Percentiles rank a stretch among this genome's conserved stretches.
These are phyloP conservation scores for Aphrophora alni DNA, from an alignment of 2,888 invertebrate genomes.

Conservation along the genomic window DNA sequence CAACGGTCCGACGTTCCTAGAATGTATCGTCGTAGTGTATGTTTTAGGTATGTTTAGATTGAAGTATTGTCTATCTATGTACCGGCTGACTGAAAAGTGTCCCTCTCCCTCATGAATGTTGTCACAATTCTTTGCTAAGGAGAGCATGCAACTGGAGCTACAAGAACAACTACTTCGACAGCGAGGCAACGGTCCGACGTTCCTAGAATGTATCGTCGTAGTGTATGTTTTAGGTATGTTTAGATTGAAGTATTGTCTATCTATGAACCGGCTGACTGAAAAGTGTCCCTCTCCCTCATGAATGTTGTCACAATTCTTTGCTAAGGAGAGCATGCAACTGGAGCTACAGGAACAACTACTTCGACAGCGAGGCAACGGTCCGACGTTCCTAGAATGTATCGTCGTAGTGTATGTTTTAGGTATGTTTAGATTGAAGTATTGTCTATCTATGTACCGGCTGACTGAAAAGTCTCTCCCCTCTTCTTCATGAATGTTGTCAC, in stretches of 20 bases:
- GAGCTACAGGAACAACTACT: constrained; percentile 67
- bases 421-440: constrained; percentile 58
- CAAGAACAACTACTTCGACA: constrained; percentile 71
- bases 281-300: too few species aligned
- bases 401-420: constrained; percentile 86
- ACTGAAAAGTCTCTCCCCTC: too few species aligned
- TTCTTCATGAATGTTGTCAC: too few species aligned
- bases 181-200: constrained; percentile 84
- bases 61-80: too few species aligned
- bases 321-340: constrained; percentile 71
- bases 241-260: too few species aligned
- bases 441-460: too few species aligned
- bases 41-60: constrained; percentile 75
- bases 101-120: too few species aligned
- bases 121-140: constrained; percentile 76
- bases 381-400: constrained; percentile 81
- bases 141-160: constrained; percentile 68
- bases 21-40: constrained; percentile 82
- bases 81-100: too few species aligned
- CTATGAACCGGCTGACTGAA: too few species aligned
- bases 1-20: constrained; percentile 82
- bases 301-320: constrained; percentile 76
- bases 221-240: constrained; percentile 79
- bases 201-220: constrained; percentile 81
- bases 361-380: constrained; percentile 83